Base-by-base conservation (phyloP, 2,113 vertebrate genomes). In the Patagioenas fasciata region DNA sequence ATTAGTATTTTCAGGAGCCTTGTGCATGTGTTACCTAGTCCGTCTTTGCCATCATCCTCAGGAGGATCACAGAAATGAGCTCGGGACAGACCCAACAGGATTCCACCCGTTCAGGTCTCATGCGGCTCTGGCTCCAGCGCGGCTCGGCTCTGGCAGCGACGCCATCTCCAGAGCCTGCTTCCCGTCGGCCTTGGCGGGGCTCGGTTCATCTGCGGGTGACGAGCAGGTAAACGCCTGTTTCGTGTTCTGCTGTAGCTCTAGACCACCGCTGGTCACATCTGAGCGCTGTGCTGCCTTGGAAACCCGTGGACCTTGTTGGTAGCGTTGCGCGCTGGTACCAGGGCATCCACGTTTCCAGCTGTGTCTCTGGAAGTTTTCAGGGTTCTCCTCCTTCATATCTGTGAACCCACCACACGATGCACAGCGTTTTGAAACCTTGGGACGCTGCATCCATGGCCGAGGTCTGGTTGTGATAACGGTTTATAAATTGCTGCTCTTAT, bases 101-200 rank as follows among this genome's bases (percentile, higher is more conserved):
- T 84, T 32, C 79, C 15, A 21, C 28, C 18, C 0, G 0, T 58
- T 64, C n/a, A 6, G 24, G 9, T 51, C 28, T 80, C 42, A n/a
- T n/a, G n/a, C n/a, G 47, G 18, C 53, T 25, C 56, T n/a, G 83
- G 47, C 18, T 53, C 58, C 32, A 18, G 19, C 38, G 51, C n/a
- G 36, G 36, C 44, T 75, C 38, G 75, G 8, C 42, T 83, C 36
- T 51, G 16, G 15, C 16, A 34, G 17, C 21, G 6, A 18, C 5
- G 8, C 15, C 8, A 0, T 50, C 50, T 80, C 36, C 64, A 11
- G 3, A 32, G 34, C 8, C 44, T 57, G 17, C 3, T 34, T 53
- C 54, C 50, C 12, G 9, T n/a, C 32, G 25, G 32, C 36, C 31
- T 42, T 73, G 51, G 42, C 5, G 25, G 36, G 58, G 17, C 26